These are phyloP conservation scores for Ispidina lecontei DNA, from an alignment of 2,797 vertebrate genomes.

Conservation along the genomic window DNA sequence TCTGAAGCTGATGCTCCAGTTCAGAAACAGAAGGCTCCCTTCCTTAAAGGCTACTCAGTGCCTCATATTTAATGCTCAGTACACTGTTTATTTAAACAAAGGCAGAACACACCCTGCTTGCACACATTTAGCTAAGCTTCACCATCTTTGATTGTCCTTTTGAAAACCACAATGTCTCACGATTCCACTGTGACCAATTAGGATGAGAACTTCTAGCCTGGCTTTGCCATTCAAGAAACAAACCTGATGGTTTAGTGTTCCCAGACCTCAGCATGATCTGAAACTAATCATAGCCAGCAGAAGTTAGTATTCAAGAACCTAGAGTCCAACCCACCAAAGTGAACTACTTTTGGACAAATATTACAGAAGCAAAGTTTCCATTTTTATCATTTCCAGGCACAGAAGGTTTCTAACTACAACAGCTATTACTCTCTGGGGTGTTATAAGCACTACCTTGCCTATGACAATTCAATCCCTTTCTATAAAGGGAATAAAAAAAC, in stretches of 20 bases:
- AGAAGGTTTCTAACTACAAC: neutral
- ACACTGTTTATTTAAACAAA: neutral
- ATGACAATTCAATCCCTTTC: neutral
- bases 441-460: neutral
- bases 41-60: neutral
- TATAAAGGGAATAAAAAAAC: neutral
- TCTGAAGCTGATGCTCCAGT: neutral
- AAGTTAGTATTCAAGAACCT: neutral
- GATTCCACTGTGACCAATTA: neutral
- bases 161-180: neutral
- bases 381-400: neutral
- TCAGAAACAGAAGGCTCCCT: neutral
- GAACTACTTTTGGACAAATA: neutral
- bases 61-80: neutral
- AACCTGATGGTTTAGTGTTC: neutral
- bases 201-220: neutral
- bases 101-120: neutral
- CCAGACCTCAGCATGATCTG: neutral
- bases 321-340: neutral
- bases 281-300: neutral
- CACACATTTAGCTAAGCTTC: neutral
- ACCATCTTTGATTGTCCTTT: neutral
- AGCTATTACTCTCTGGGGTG: neutral
- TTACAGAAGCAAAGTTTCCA: neutral
- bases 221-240: conserved; percentile 1